Base-by-base conservation (phyloP, 1,140 invertebrate genomes). In the Plutomurus gul region DNA sequence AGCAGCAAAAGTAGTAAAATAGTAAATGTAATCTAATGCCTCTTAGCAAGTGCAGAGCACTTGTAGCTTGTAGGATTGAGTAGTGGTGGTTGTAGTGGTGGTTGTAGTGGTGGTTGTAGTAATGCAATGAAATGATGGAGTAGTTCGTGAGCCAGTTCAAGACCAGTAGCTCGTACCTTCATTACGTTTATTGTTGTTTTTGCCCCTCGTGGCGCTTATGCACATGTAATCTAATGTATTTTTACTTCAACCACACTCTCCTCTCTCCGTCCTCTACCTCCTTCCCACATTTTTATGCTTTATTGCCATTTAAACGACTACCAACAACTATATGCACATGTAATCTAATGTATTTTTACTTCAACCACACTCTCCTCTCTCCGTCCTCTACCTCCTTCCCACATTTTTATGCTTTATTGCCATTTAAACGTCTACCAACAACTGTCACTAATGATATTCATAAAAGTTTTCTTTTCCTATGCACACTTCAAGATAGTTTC, bases 161-260 rank as follows among this genome's bases (percentile, higher is more conserved):
- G 75, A 76, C 75, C 75, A 25, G 75, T 76, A 76, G 75, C 75
- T 76, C 25, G 51, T 76, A 76, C 33, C 75, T 76, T 76, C 75
- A 76, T 76, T 76, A 76, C 46, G 13, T 65, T 76, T 56, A 60
- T 76, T 76, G 47, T 76, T 76, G 49, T 75, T 75, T 75, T 36
- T 75, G 43, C 73, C 43, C 73, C 46, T 65, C 30, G 56, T 65
- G 56, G 56, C 56, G 56, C 27, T 65, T 65, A 65, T 65, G 25
- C 56, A 65, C 56, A 30, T 65, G 25, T 65, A 30, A 65, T 65
- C 27, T 60, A 56, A 56, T n/a, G 13, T 27, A n/a, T n/a, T 65
- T 16, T 33, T 65, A n/a, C n/a, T 33, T 25, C 27, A 36, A 37
- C 43, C 27, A 30, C 27, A 4, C 4, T 36, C 13, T 36, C 16